Conservation (phyloP, 2,888 invertebrate genomes). For the Eupithecia subumbrata region DNA sequence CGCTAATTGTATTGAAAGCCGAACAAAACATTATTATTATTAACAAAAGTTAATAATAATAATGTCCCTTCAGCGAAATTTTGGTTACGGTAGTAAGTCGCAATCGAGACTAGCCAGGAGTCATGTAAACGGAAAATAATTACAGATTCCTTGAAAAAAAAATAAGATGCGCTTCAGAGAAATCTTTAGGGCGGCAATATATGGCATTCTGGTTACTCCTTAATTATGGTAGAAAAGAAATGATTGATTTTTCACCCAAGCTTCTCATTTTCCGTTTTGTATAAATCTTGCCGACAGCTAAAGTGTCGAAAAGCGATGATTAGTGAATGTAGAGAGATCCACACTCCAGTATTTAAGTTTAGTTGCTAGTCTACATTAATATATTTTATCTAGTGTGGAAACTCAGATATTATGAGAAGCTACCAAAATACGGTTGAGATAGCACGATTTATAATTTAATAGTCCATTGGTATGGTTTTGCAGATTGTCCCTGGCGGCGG, state of each 20-base stretch:
- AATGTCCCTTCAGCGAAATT: neutral
- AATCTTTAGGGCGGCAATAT: too few relatives aligned
- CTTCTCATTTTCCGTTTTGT: neutral
- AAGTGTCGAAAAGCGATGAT: neutral
- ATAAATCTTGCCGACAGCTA: neutral
- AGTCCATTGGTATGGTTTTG: conserved; percentile 39
- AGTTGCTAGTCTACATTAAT: neutral
- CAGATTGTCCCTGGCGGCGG: conserved; percentile 82
- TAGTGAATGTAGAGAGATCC: neutral
- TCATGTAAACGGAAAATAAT: neutral
- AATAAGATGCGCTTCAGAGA: neutral
- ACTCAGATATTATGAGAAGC: neutral
- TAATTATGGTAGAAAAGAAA: neutral
- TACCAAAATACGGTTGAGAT: neutral
- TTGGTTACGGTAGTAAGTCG: neutral
- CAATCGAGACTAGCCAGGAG: neutral
- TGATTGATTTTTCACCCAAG: neutral
- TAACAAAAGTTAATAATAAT: neutral
- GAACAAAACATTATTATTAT: too few relatives aligned
- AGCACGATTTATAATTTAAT: neutral
- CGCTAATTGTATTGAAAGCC: neutral
- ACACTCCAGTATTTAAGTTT: neutral
- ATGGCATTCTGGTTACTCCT: neutral
- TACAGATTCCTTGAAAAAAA: neutral
- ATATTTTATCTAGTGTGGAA: neutral